Percentiles rank a stretch among this genome's conserved stretches.
Evolutionary conservation across 2,797 vertebrate genomes (phyloP).

Genomic region (Coregonus suidteri): DNA sequence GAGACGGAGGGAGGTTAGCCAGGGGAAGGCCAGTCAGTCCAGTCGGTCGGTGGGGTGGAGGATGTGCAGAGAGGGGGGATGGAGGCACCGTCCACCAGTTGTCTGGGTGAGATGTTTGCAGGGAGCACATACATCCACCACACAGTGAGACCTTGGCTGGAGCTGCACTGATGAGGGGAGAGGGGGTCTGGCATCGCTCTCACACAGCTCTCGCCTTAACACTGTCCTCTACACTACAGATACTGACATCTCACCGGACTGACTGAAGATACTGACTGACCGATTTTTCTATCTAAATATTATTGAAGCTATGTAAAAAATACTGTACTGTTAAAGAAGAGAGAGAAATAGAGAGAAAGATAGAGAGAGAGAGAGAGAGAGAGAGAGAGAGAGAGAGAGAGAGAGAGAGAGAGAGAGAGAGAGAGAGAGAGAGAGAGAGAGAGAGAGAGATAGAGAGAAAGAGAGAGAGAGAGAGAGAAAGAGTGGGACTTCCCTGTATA

Average conservation of each 20-base stretch:
- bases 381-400: slow-evolving; percentile 18
- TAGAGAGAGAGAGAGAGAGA: slow-evolving; percentile 6
- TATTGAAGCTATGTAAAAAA: neutral
- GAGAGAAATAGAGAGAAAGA: neutral
- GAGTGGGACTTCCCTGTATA: slow-evolving; percentile 7
- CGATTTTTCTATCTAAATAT: neutral
- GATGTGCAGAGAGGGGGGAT: neutral
- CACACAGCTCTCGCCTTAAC: neutral
- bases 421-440: slow-evolving; percentile 40
- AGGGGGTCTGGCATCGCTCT: neutral
- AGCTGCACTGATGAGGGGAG: neutral
- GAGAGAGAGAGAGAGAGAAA: slow-evolving; percentile 44
- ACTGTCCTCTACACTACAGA: neutral
- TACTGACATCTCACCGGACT: neutral
- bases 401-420: slow-evolving; percentile 57
- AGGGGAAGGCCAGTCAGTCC: neutral
- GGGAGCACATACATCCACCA: neutral
- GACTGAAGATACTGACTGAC: neutral
- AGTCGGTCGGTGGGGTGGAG: neutral
- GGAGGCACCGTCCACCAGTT: neutral
- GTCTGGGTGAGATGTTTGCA: neutral
- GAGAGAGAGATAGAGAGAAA: slow-evolving; percentile 23
- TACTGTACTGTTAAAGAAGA: neutral
- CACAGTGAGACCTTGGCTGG: neutral
- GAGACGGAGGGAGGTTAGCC: neutral